Conservation (phyloP, 2,113 vertebrate species). For the Panthera tigris region DNA sequence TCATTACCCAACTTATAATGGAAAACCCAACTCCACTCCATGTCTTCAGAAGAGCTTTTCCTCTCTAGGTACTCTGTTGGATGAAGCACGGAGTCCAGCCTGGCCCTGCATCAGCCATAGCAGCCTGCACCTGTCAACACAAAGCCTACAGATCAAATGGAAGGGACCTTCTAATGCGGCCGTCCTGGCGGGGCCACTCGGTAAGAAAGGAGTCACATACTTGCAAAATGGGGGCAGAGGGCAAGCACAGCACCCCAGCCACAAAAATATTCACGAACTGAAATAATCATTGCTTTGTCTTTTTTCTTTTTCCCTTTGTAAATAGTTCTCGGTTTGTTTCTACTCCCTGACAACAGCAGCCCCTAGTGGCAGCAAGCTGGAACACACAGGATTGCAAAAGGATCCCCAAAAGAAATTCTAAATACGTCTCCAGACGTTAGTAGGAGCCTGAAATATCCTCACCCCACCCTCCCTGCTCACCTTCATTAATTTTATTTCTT, state of each 20-base stretch:
- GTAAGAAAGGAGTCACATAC: background rate
- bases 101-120: background rate
- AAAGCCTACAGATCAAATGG: background rate
- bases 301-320: background rate
- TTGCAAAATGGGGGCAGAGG: background rate
- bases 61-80: rapidly evolving
- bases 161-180: background rate
- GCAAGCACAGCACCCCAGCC: background rate
- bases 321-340: background rate
- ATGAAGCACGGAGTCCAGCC: background rate
- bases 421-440: background rate
- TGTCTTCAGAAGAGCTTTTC: background rate
- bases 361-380: conserved; percentile 67
- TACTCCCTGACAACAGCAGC: conserved; percentile 74
- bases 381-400: background rate
- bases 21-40: background rate
- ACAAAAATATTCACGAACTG: background rate
- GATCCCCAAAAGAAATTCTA: background rate
- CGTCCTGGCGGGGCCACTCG: background rate
- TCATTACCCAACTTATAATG: background rate
- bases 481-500: background rate
- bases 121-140: background rate
- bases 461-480: background rate
- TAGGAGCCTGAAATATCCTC: too few species aligned
- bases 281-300: conserved; percentile 52